Conservation (phyloP, 2,797 vertebrate species). For the Chrysocyon brachyurus region DNA sequence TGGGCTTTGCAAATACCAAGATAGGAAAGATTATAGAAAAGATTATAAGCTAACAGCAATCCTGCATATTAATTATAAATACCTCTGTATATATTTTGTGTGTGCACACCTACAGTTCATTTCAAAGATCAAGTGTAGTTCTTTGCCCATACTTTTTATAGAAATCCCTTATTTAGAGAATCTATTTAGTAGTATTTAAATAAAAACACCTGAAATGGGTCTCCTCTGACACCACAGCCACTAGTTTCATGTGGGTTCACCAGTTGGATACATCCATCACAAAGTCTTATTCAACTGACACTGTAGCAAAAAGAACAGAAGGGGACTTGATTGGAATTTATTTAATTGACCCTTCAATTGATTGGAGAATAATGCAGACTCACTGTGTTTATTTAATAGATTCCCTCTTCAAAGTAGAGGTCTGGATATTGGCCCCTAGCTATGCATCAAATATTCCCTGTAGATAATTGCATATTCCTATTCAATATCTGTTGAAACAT, state of each 20-base stretch:
- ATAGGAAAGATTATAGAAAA: not conserved
- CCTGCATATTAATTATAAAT: not conserved
- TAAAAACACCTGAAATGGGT: not conserved
- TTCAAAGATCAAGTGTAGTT: not conserved
- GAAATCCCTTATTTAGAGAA: not conserved
- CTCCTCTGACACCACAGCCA: not conserved
- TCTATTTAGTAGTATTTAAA: conserved; percentile 14
- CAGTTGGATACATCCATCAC: not conserved
- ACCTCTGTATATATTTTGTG: not conserved
- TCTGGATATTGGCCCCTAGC: not conserved
- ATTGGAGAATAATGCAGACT: not conserved
- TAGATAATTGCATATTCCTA: not conserved
- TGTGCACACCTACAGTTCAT: not conserved
- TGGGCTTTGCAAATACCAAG: not conserved
- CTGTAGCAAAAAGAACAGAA: not conserved
- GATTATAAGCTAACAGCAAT: not conserved
- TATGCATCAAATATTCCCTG: not conserved
- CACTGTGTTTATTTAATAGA: conserved; percentile 7
- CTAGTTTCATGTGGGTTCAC: not conserved
- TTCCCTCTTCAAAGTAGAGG: not conserved
- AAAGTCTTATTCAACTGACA: not conserved
- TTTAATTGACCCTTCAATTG: not conserved
- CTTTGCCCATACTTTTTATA: not conserved
- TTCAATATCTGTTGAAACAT: conserved; percentile 20
- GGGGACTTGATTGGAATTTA: not conserved